Conservation (phyloP, 37 sponge, comb jelly and placozoan species). For the Hormiphora californensis region DNA sequence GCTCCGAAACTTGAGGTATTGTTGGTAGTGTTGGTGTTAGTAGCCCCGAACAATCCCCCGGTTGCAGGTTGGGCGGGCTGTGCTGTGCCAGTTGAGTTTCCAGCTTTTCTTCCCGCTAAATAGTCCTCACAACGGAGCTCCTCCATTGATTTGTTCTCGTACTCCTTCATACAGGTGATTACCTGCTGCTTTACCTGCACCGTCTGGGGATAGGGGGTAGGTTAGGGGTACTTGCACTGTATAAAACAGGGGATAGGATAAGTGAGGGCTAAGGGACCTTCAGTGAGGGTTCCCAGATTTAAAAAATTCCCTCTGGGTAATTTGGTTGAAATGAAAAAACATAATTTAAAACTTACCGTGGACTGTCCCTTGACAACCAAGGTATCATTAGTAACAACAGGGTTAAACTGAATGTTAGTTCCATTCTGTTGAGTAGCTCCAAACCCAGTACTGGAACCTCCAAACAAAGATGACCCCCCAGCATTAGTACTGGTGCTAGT, state of each 20-base stretch:
- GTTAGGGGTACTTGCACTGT: too few relatives aligned
- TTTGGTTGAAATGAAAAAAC: too few relatives aligned
- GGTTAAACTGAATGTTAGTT: conserved; percentile 34
- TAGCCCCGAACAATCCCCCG: conserved; percentile 7
- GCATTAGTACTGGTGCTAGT: neutral
- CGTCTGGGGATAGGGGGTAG: too few relatives aligned
- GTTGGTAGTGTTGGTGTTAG: conserved; percentile 22
- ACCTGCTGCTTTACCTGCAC: conserved; percentile 48
- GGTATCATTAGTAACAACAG: neutral
- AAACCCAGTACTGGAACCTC: neutral
- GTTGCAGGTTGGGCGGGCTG: neutral
- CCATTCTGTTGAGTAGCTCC: conserved; percentile 48
- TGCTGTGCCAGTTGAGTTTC: neutral
- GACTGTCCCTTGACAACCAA: conserved; percentile 4
- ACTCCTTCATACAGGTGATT: conserved; percentile 40
- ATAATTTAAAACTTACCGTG: neutral
- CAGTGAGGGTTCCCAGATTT: too few relatives aligned
- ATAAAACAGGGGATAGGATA: too few relatives aligned
- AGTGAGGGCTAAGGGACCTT: too few relatives aligned
- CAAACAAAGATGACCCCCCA: conserved; percentile 28
- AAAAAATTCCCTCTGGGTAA: too few relatives aligned
- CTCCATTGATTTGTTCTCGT: neutral
- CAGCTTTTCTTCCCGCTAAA: conserved; percentile 30
- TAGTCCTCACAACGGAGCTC: conserved; percentile 48
- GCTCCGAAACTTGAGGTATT: conserved; percentile 34